These are phyloP conservation scores for Elmis aenea DNA, from an alignment of 2,888 invertebrate genomes.

Conservation along the genomic window DNA sequence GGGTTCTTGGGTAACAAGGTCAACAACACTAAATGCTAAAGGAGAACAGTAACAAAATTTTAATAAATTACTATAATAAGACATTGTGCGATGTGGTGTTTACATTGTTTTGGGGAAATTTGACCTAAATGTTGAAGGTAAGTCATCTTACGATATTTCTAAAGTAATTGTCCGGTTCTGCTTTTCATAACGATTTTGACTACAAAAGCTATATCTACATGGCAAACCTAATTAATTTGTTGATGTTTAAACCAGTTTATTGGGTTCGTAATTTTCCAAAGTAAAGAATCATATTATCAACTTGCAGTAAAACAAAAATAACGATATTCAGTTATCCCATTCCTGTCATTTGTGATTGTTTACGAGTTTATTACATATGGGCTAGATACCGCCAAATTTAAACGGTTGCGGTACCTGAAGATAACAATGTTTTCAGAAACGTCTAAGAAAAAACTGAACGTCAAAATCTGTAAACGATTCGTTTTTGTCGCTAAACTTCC, in stretches of 20 bases:
- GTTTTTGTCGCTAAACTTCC: too few relatives aligned
- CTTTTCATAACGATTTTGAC: not conserved
- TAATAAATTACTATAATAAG: slow-evolving; percentile 10
- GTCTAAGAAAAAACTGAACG: too few relatives aligned
- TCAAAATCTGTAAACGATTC: too few relatives aligned
- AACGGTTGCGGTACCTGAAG: slow-evolving; percentile 10
- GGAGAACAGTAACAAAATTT: slow-evolving; percentile 15
- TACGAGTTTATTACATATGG: slow-evolving; percentile 37
- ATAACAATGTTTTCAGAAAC: too few relatives aligned
- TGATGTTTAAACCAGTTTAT: too few relatives aligned
- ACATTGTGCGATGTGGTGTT: slow-evolving; percentile 7
- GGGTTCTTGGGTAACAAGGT: slow-evolving; percentile 46
- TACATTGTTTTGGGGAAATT: slow-evolving; percentile 7
- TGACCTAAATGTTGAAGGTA: slow-evolving; percentile 6
- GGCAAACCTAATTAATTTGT: not conserved
- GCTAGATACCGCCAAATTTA: slow-evolving; percentile 35
- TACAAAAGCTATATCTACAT: not conserved
- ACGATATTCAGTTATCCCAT: not conserved
- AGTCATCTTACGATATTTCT: slow-evolving; percentile 5
- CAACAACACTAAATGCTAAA: slow-evolving; percentile 38
- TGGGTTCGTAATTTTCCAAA: not conserved
- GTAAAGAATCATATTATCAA: not conserved
- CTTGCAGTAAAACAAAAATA: not conserved
- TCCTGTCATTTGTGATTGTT: slow-evolving; percentile 40
- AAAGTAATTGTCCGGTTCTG: too few relatives aligned